A percentile compares a stretch with the other conserved stretches of the same genome.
Evolutionary conservation across 2,113 vertebrate species (phyloP).

Genomic region (Hymenochirus boettgeri): DNA sequence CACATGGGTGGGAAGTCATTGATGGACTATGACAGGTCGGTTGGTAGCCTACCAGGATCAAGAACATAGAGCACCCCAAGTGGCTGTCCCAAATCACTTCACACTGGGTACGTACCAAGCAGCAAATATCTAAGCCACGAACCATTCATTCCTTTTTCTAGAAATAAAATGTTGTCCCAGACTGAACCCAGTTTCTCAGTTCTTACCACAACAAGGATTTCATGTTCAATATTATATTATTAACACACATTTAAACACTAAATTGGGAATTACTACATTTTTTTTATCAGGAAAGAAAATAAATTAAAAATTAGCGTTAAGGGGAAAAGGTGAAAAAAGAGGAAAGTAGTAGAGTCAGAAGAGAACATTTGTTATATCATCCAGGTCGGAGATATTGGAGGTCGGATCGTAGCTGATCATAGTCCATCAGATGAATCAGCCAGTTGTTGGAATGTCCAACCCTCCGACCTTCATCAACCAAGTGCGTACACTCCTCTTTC

Average conservation of each 20-base stretch:
- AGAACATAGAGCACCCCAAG: too few relatives aligned
- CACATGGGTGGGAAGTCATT: too few relatives aligned
- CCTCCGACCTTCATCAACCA: neutral
- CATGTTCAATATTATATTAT: conserved; percentile 48
- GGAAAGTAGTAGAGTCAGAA: neutral
- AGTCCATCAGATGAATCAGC: conserved; percentile 28
- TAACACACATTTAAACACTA: conserved; percentile 55
- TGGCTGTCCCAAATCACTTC: too few relatives aligned
- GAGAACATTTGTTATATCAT: conserved; percentile 28
- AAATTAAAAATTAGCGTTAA: conserved; percentile 15
- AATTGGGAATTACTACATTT: conserved; percentile 49
- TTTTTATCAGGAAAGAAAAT: conserved; percentile 4
- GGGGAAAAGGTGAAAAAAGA: conserved; percentile 1
- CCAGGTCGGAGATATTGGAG: conserved; percentile 14
- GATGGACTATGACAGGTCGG: too few relatives aligned
- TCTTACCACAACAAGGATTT: neutral
- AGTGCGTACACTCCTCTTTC: conserved; percentile 1
- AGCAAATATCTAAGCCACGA: too few relatives aligned
- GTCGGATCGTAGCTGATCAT: conserved; percentile 24
- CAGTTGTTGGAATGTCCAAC: neutral
- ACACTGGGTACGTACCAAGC: too few relatives aligned
- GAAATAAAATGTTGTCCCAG: too few relatives aligned
- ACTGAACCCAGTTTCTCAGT: too few relatives aligned
- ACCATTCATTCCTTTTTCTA: too few relatives aligned
- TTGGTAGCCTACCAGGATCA: too few relatives aligned